phyloP scores from a whole-genome alignment of 2,113 vertebrate species.

The Trematocara variabile region DNA sequence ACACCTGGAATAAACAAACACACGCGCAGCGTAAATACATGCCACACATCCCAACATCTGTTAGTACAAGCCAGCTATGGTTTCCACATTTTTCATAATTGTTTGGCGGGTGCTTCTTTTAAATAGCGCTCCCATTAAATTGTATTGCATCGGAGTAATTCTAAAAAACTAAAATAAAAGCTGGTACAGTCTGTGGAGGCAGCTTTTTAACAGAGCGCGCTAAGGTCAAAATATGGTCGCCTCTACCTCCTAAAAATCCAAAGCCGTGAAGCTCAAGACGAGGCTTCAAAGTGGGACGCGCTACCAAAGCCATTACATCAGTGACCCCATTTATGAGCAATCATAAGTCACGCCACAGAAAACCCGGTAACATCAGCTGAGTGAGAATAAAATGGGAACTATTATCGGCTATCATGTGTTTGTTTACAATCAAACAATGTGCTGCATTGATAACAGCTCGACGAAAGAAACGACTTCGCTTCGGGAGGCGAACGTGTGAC shows the following conservation, averaged over 20 bases:
- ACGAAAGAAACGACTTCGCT: not conserved
- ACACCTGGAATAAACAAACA: slow-evolving; percentile 74
- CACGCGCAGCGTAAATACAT: rapidly evolving
- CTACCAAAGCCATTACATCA: not conserved
- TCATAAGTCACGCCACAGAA: slow-evolving; percentile 3
- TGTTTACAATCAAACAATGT: not conserved
- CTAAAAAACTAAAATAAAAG: not conserved
- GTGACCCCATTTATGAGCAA: not conserved
- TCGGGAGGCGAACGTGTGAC: not conserved
- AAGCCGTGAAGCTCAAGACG: not conserved
- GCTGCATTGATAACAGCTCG: not conserved
- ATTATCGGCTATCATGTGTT: slow-evolving; percentile 14
- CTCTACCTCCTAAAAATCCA: not conserved
- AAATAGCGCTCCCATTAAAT: rapidly evolving
- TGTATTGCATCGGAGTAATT: rapidly evolving
- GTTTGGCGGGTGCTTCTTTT: not conserved
- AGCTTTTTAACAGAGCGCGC: not conserved
- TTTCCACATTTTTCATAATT: not conserved
- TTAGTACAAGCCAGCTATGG: rapidly evolving
- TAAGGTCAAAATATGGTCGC: rapidly evolving
- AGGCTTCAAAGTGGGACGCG: not conserved
- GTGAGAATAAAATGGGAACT: not conserved
- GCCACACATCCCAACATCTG: not conserved
- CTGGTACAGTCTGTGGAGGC: not conserved
- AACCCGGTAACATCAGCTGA: slow-evolving; percentile 37